phyloP scores from a whole-genome alignment of 1,140 invertebrate genomes.

The Tetranychus cinnabarinus region DNA sequence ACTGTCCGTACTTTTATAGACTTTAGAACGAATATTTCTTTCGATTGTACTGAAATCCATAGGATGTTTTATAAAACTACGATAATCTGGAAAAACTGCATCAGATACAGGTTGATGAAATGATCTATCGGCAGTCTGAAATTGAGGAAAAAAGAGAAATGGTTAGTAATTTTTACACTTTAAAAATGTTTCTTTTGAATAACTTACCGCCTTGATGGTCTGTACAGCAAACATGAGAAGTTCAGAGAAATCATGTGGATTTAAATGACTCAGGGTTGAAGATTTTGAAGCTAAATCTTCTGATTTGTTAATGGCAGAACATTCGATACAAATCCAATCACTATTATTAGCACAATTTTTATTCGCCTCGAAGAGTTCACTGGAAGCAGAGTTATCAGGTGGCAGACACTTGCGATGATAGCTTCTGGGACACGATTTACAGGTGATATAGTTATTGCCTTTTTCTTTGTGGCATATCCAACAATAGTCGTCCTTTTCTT shows the following conservation, averaged over 20 bases:
- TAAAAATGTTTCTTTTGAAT: too few relatives aligned
- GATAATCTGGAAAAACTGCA: conserved; percentile 39
- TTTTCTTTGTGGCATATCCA: conserved; percentile 49
- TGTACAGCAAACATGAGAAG: conserved; percentile 46
- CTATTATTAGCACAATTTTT: not conserved
- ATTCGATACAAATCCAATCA: conserved; percentile 64
- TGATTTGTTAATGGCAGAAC: conserved; percentile 45
- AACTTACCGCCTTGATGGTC: conserved; percentile 30
- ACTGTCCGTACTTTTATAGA: conserved; percentile 68
- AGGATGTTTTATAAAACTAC: conserved; percentile 53
- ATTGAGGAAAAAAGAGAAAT: not conserved
- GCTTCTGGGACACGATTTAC: conserved; percentile 56
- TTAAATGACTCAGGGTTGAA: conserved; percentile 40
- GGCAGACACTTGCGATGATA: conserved; percentile 54
- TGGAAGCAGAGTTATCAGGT: conserved; percentile 11
- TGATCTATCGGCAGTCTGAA: conserved; percentile 15
- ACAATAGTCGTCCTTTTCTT: conserved; percentile 46
- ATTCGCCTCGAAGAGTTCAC: not conserved
- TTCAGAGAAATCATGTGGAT: conserved; percentile 41
- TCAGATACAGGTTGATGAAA: conserved; percentile 47
- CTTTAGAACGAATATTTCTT: conserved; percentile 42
- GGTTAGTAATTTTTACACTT: not conserved
- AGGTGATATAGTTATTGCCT: conserved; percentile 26
- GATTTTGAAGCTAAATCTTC: conserved; percentile 48
- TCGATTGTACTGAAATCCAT: conserved; percentile 54